These are phyloP conservation scores for Desmophyllum pertusum DNA, from an alignment of 92 coral and sea anemone species.

Conservation along the genomic window DNA sequence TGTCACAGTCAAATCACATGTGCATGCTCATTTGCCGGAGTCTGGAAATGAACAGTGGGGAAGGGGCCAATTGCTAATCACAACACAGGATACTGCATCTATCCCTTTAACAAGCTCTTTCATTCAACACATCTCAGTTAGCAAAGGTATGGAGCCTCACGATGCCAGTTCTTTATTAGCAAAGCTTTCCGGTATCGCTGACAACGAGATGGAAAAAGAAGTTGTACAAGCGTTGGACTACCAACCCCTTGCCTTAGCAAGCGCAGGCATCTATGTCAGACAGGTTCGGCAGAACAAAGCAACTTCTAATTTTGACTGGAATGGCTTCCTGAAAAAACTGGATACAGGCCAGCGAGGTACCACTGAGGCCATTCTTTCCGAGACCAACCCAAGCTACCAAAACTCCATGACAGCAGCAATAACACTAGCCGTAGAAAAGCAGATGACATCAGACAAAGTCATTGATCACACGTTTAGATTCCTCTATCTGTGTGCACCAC, in stretches of 20 bases:
- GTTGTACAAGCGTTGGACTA: conserved; percentile 31
- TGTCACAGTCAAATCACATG: conserved; percentile 5
- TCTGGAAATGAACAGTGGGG: conserved; percentile 35
- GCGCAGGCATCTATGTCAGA: conserved; percentile 51
- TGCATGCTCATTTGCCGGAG: conserved; percentile 23
- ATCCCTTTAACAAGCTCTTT: conserved; percentile 33
- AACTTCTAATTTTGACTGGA: conserved; percentile 8
- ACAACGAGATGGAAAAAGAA: conserved; percentile 24
- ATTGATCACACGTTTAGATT: not conserved
- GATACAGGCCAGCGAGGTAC: conserved; percentile 1
- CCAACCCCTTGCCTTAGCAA: conserved; percentile 58
- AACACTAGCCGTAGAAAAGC: conserved; percentile 25
- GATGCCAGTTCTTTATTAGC: conserved; percentile 8
- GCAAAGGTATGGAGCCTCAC: conserved; percentile 16
- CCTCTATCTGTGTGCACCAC: conserved; percentile 8
- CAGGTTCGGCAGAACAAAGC: conserved; percentile 2
- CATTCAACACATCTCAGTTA: conserved; percentile 2
- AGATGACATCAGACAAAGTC: conserved; percentile 6
- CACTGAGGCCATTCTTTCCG: conserved; percentile 10
- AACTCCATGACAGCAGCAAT: conserved; percentile 46
- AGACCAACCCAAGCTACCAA: conserved; percentile 36
- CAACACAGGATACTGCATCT: conserved; percentile 43
- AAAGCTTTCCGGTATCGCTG: conserved; percentile 18
- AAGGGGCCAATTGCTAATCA: conserved; percentile 43
- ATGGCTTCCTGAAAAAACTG: not conserved